A percentile compares a stretch with the other conserved stretches of the same genome.
Conservation (phyloP, 2,113 vertebrate genomes). For the Bujurquina vittata region DNA sequence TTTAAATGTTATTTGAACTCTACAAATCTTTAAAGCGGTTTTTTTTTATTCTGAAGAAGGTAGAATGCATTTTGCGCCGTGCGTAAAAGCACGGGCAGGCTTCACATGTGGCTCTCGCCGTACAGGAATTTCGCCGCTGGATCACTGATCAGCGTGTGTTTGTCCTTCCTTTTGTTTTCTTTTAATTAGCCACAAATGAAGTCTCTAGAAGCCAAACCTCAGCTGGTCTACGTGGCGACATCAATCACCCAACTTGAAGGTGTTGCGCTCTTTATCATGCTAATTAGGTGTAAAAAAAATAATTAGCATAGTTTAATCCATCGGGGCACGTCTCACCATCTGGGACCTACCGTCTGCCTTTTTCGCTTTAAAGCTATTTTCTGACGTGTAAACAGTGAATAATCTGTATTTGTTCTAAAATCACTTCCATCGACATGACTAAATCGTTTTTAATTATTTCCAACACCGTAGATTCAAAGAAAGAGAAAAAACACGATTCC, state of each 20-base stretch:
- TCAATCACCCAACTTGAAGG: conserved; percentile 39
- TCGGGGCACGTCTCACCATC: conserved; percentile 22
- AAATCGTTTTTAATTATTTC: neutral
- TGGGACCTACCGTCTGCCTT: neutral
- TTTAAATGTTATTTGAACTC: neutral
- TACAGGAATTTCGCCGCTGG: neutral
- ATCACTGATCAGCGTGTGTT: conserved; percentile 67
- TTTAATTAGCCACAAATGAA: conserved; percentile 77
- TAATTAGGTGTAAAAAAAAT: conserved; percentile 67
- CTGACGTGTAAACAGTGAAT: neutral
- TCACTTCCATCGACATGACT: neutral
- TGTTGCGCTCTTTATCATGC: conserved; percentile 63
- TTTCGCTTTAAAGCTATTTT: neutral
- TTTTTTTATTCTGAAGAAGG: neutral
- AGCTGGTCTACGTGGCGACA: conserved; percentile 60
- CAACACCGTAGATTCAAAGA: neutral
- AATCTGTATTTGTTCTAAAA: neutral
- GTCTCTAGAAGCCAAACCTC: conserved; percentile 39
- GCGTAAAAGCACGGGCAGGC: conserved; percentile 40
- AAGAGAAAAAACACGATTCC: neutral
- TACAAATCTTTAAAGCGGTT: neutral
- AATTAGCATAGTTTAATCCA: conserved; percentile 59
- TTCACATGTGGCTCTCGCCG: conserved; percentile 33
- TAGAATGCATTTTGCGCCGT: neutral
- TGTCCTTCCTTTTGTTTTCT: conserved; percentile 69